Evolutionary conservation across 2,888 invertebrate species (phyloP), one percentile per base, ranked within the genome.

Genomic region (Dolomedes plantarius): DNA sequence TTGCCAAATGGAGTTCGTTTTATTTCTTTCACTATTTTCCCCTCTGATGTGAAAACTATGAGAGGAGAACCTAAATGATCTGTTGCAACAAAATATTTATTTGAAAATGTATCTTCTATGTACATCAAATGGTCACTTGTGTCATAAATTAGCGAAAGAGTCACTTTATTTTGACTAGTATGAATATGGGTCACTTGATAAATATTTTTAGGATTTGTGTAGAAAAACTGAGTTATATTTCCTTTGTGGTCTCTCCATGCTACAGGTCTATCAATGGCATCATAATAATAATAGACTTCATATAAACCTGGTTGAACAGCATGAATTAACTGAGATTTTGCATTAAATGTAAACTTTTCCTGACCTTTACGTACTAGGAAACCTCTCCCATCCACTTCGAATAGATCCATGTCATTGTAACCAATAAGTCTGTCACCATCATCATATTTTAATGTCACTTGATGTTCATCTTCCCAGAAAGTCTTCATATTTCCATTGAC

Each of bases 141-240:
- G 90, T 98, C 98, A 91, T 98, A 97, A 62, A 97, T 95, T 71
- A 98, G 92, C 0, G 97, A 96, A 94, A 97, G 96, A 11, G 97
- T 93, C 91, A 96, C 95, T 76, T 96, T 97, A 91, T 97, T 97
- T 77, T 97, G 93, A 0, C 98, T 97, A 76, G 97, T 97, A 92
- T 97, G 98, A 89, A 98, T 96, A 91, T 98, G 98, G n/a, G 93
- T 93, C 36, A 98, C 96, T 92, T 97, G 96, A 27, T 95, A 94
- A 0, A 95, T 95, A 79, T 95, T 93, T 83, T 95, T 94, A 89
- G 96, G 95, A 91, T 98, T 97, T 76, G 96, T 97, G 91, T 99
- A 98, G 93, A 98, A 97, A 93, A 97, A 98, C 92, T 98, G 98
- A 0, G 98, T 97, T 0, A 97, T 95, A 90, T 97, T 97, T 73